Conservation (phyloP, 2,797 vertebrate species). For the Sebastes matsubarae region DNA sequence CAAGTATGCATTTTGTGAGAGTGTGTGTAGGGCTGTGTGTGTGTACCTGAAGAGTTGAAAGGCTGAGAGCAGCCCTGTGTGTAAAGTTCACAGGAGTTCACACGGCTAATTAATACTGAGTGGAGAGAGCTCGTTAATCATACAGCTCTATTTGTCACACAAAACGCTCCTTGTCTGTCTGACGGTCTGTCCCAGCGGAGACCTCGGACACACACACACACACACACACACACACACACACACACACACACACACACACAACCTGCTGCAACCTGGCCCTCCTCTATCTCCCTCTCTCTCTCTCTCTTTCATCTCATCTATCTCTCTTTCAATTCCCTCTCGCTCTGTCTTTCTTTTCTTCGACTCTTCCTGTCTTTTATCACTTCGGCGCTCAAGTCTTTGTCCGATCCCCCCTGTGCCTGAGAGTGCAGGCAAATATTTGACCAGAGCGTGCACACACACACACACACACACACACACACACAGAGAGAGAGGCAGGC, state of each 20-base stretch:
- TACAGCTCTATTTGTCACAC: conserved; percentile 71
- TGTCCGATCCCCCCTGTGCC: conserved; percentile 69
- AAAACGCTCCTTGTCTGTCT: conserved; percentile 69
- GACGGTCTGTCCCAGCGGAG: conserved; percentile 57
- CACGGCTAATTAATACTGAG: conserved; percentile 83
- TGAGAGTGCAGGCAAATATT: conserved; percentile 83
- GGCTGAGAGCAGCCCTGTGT: conserved; percentile 56
- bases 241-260: conserved; percentile 55
- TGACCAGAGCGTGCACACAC: conserved; percentile 61
- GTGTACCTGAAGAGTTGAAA: conserved; percentile 69
- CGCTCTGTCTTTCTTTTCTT: conserved; percentile 65
- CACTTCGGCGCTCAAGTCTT: conserved; percentile 76
- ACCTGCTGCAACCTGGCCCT: conserved; percentile 64
- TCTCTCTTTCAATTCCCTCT: conserved; percentile 49
- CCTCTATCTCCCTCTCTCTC: conserved; percentile 46
- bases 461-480: conserved; percentile 23
- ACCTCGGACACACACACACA: conserved; percentile 45
- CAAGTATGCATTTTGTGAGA: conserved; percentile 39
- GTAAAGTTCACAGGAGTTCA: conserved; percentile 85
- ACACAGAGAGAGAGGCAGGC: conserved; percentile 19
- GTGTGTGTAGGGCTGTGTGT: conserved; percentile 18
- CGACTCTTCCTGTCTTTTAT: conserved; percentile 85
- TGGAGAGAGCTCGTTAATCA: conserved; percentile 79
- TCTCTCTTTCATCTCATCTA: conserved; percentile 73
- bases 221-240: conserved; percentile 58